A percentile compares a stretch with the other conserved stretches of the same genome.
These are phyloP conservation scores for Picus viridis DNA, from an alignment of 2,797 vertebrate genomes.

Conservation along the genomic window DNA sequence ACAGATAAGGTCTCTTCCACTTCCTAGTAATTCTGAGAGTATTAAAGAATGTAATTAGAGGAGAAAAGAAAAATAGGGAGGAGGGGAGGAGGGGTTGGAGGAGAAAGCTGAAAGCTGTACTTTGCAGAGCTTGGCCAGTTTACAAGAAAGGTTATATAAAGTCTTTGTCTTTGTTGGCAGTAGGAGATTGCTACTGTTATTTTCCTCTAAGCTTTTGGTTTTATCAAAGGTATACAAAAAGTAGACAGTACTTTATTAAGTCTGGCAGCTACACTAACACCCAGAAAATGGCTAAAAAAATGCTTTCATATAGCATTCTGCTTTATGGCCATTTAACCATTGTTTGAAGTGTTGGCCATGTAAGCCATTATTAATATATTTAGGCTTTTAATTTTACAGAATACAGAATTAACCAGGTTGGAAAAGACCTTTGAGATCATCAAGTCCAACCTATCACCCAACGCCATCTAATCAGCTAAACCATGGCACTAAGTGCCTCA, in stretches of 20 bases:
- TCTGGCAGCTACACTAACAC: rapidly evolving
- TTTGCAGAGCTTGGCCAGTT: neutral
- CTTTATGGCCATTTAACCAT: neutral
- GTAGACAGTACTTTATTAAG: neutral
- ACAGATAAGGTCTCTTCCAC: neutral
- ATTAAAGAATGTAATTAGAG: neutral
- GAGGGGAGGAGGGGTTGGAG: too few relatives aligned
- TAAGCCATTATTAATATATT: neutral
- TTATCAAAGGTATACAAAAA: neutral
- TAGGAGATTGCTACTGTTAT: neutral
- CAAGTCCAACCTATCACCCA: too few relatives aligned
- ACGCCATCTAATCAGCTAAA: too few relatives aligned
- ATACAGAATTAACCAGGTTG: too few relatives aligned
- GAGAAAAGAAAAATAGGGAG: neutral
- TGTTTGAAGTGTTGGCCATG: neutral
- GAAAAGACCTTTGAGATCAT: too few relatives aligned
- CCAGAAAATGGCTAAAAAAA: neutral
- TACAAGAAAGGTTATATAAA: neutral
- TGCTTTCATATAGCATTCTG: neutral
- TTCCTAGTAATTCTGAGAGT: neutral
- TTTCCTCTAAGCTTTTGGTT: neutral
- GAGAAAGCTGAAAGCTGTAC: neutral
- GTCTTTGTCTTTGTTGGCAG: neutral
- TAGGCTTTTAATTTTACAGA: neutral
- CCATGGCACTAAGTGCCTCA: too few relatives aligned